A percentile compares a stretch with the other conserved stretches of the same genome.
These are phyloP conservation scores for Hedya salicella DNA, from an alignment of 2,888 invertebrate species.

Conservation along the genomic window DNA sequence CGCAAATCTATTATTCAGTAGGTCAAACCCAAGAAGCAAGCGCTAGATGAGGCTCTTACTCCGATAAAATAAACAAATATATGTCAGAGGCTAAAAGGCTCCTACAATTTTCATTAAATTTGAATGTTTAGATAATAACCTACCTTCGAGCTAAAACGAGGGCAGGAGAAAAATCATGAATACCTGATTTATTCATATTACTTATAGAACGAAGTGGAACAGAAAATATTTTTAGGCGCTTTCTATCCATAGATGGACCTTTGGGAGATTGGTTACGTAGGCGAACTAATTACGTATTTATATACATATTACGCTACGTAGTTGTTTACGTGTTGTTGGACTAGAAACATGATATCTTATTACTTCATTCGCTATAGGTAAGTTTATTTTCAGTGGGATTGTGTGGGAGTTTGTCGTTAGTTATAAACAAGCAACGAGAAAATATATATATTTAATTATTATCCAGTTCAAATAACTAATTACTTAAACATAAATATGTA, in stretches of 20 bases:
- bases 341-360: not conserved
- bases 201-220: constrained; percentile 4
- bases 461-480: too few relatives aligned
- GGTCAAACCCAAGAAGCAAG: not conserved
- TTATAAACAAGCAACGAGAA: not conserved
- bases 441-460: too few relatives aligned
- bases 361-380: not conserved
- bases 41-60: not conserved
- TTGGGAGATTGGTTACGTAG: not conserved
- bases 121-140: constrained; percentile 1
- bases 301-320: too few relatives aligned
- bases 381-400: not conserved
- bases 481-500: too few relatives aligned
- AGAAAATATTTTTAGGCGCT: not conserved
- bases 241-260: not conserved
- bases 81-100: not conserved
- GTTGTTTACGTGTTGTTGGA: not conserved
- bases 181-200: not conserved
- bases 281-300: constrained; percentile 1
- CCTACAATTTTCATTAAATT: not conserved
- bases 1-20: constrained; percentile 7
- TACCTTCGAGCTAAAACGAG: not conserved
- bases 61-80: not conserved
- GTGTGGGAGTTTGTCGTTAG: not conserved
- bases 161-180: not conserved